Evolutionary conservation across 2,113 vertebrate genomes (phyloP).

Genomic region (Candoia aspera): DNA sequence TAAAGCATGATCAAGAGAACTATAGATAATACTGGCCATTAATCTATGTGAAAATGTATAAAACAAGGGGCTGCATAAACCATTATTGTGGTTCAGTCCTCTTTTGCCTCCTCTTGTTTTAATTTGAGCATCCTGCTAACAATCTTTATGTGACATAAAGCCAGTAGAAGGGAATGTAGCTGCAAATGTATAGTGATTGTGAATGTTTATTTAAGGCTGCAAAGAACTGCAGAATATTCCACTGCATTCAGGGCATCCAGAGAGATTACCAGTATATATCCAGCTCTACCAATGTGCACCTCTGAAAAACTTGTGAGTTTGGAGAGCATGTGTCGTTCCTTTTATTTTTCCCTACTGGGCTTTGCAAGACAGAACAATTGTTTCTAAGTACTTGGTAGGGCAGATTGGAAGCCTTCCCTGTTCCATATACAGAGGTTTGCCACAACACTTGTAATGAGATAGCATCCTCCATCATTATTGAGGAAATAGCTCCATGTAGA

Average conservation of each 20-base stretch:
- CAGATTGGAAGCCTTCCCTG: neutral
- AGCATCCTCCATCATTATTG: neutral
- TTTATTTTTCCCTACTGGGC: neutral
- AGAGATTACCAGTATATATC: neutral
- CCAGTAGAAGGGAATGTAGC: neutral
- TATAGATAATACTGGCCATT: neutral
- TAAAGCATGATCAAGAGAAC: neutral
- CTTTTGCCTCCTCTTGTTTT: neutral
- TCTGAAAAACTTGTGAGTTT: neutral
- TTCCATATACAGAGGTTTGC: neutral
- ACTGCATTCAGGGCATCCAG: neutral
- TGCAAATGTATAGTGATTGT: neutral
- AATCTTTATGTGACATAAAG: neutral
- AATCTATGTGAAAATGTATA: neutral
- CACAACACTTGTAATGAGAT: neutral
- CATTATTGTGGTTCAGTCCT: fast-evolving
- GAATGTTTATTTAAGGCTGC: neutral
- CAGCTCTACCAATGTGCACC: neutral
- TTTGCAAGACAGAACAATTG: neutral
- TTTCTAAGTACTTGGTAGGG: neutral
- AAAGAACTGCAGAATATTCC: neutral
- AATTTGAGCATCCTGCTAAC: fast-evolving
- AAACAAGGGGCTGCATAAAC: neutral
- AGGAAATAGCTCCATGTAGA: neutral
- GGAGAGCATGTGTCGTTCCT: neutral